Evolutionary conservation across 2,888 invertebrate species (phyloP).

Genomic region (Anodontia alba): DNA sequence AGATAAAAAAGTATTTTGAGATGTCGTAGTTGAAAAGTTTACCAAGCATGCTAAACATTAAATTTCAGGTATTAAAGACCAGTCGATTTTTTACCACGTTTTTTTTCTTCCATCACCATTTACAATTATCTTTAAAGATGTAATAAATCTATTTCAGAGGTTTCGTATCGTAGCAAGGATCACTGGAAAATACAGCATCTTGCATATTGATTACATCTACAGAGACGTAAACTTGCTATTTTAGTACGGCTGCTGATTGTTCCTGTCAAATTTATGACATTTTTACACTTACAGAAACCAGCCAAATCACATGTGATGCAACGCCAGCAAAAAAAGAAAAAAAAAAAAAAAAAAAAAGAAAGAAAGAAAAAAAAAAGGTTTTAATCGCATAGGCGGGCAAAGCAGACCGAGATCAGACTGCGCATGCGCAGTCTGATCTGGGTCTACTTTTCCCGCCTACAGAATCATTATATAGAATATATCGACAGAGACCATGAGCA

Average conservation of each 20-base stretch:
- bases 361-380: not conserved
- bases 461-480: no score
- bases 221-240: conserved; percentile 9
- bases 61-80: no score
- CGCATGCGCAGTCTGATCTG: no score
- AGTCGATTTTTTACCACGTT: no score
- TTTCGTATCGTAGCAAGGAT: not conserved
- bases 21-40: no score
- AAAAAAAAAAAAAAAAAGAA: no score
- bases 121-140: not conserved
- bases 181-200: not conserved
- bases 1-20: no score
- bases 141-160: conserved; percentile 13
- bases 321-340: not conserved
- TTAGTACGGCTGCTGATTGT: not conserved
- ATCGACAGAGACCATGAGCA: no score
- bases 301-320: not conserved
- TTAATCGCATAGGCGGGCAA: not conserved
- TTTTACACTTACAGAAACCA: not conserved
- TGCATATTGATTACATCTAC: conserved; percentile 13
- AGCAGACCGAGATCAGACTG: no score
- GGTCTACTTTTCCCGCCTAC: no score
- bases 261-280: not conserved
- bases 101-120: no score
- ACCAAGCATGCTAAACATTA: no score